Evolutionary conservation across 2,888 invertebrate genomes (phyloP), one percentile per base, ranked within the genome.

Genomic region (Drosophila tanythrix): DNA sequence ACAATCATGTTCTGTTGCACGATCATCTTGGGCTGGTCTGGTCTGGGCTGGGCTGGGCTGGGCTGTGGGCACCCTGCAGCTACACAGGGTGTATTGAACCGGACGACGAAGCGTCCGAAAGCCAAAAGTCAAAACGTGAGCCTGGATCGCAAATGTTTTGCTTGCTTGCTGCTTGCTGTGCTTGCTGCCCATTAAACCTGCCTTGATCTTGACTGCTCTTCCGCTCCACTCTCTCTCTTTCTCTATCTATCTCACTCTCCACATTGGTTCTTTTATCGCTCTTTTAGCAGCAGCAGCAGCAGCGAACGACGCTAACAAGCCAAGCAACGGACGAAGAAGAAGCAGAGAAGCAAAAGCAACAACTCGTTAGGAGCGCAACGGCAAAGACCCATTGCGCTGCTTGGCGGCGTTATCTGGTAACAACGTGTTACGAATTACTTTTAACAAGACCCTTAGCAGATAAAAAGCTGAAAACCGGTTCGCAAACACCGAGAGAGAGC

Each of bases 361-460:
- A 71, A 81, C 81, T 81, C 81, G 81, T 81, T 81, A 81, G 84
- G 81, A 79, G 74, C 79, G 63, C 65, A 70, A 69, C 50, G 66
- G 69, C 69, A 58, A 63, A 40, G 61, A 58, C 79, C 70, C 83
- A 80, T 66, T 52, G 81, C 60, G 72, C 33, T 64, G 76, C 75
- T 57, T 62, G 76, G 81, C 88, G 80, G 90, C 91, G 88, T 92
- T 92, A 92, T 92, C 91, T 92, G 88, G 90, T 91, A 92, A 92
- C 92, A 92, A 92, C 92, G 92, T 92, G 92, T 92, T 92, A 92
- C 91, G 91, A 92, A 92, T 92, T 92, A 92, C 91, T 89, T 92
- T 92, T 92, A 92, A 92, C 91, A 92, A 92, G 92, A 89, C 91
- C 91, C 91, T 92, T 92, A 92, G 90, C 85, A 91, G 92, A 92